A percentile compares a stretch with the other conserved stretches of the same genome.
Conservation (phyloP, 2,888 invertebrate genomes). For the Rambutsinella grinnellia region DNA sequence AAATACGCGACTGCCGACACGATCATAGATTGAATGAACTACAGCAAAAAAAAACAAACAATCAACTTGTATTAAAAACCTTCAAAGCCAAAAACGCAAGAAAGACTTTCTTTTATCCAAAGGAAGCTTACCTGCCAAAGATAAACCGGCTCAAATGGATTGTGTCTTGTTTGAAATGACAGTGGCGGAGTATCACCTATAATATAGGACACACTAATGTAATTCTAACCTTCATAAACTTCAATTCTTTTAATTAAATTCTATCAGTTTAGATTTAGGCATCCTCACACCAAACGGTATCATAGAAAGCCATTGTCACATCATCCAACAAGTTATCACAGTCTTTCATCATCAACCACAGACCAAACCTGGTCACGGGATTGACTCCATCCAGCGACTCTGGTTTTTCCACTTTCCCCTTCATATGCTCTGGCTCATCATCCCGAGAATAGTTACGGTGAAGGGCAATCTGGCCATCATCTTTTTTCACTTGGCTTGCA, state of each 20-base stretch:
- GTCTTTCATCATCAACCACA: constrained; percentile 61
- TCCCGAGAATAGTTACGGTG: constrained; percentile 16
- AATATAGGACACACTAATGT: constrained; percentile 8
- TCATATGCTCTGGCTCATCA: constrained; percentile 42
- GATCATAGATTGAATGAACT: constrained; percentile 62
- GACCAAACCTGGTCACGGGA: constrained; percentile 59
- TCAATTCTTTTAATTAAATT: neutral
- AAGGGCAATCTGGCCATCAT: neutral
- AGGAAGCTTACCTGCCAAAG: constrained; percentile 66
- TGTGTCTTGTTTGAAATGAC: constrained; percentile 60
- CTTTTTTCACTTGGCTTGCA: too few species aligned
- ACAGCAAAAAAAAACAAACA: neutral
- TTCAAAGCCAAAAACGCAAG: too few species aligned
- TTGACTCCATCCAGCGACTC: constrained; percentile 50
- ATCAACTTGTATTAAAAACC: constrained; percentile 7
- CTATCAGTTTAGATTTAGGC: too few species aligned
- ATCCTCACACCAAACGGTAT: constrained; percentile 59
- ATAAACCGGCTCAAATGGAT: constrained; percentile 63
- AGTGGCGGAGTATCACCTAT: constrained; percentile 52
- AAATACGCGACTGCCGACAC: constrained; percentile 52
- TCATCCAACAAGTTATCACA: constrained; percentile 43
- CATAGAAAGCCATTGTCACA: constrained; percentile 58
- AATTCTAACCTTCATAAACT: neutral
- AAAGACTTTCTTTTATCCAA: too few species aligned
- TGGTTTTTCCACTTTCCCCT: constrained; percentile 36